These are phyloP conservation scores for Rapana venosa DNA, from an alignment of 2,888 invertebrate genomes.

Conservation along the genomic window DNA sequence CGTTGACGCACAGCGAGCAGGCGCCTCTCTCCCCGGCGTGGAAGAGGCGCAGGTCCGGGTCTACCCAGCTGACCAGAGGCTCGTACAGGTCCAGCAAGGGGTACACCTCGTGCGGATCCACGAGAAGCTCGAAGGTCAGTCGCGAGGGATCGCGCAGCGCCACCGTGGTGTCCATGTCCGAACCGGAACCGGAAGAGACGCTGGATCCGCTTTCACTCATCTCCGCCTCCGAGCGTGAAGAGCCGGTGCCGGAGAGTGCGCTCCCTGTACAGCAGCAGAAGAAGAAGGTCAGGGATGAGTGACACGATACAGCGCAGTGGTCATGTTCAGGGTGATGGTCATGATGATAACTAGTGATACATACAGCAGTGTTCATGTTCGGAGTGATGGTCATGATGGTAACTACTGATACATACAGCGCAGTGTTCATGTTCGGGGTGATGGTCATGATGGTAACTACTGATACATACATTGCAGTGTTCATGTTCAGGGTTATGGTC, in stretches of 20 bases:
- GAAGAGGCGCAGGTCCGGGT: conserved; percentile 66
- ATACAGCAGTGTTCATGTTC: no score
- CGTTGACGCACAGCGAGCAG: no score
- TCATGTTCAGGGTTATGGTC: no score
- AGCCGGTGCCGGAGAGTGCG: conserved; percentile 60
- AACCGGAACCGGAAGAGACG: conserved; percentile 56
- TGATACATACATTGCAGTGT: no score
- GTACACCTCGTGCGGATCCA: conserved; percentile 62
- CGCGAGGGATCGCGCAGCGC: conserved; percentile 60
- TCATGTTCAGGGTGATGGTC: neutral
- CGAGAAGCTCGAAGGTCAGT: conserved; percentile 62
- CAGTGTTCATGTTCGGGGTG: no score
- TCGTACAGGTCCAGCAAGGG: conserved; percentile 65
- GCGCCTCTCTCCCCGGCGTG: conserved; percentile 49
- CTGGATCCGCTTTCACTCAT: conserved; percentile 58
- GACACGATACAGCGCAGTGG: no score
- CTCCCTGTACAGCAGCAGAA: conserved; percentile 55
- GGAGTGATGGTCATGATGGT: no score
- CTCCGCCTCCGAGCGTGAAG: conserved; percentile 62
- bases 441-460: no score
- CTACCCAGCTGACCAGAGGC: conserved; percentile 64
- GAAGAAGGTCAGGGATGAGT: neutral
- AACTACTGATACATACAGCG: no score
- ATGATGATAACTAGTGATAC: neutral
- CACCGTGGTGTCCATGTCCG: conserved; percentile 60